Percentiles rank a stretch among this genome's conserved stretches.
Conservation (phyloP, 2,888 invertebrate genomes). For the Xylota sylvarum region DNA sequence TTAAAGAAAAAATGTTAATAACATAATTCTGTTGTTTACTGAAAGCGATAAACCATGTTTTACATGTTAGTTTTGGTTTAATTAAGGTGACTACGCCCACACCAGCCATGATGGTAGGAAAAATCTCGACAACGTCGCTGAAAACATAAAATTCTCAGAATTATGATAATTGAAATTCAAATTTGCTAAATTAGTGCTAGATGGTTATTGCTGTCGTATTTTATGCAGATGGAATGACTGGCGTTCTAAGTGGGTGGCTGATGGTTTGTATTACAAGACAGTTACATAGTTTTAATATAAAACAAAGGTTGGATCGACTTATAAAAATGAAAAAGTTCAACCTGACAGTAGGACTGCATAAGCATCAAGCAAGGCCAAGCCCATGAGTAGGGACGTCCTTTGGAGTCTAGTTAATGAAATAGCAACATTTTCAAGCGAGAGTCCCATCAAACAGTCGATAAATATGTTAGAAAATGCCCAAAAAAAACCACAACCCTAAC, state of each 20-base stretch:
- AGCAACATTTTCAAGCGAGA: too few species aligned
- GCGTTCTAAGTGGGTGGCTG: constrained; percentile 38
- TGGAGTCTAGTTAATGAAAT: too few species aligned
- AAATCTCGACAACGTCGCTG: constrained; percentile 13
- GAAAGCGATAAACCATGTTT: constrained; percentile 44
- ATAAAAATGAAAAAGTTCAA: too few species aligned
- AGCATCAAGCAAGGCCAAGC: too few species aligned
- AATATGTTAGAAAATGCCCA: too few species aligned
- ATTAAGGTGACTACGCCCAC: constrained; percentile 27
- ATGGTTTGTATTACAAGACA: constrained; percentile 59
- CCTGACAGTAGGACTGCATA: too few species aligned
- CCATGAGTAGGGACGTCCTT: too few species aligned
- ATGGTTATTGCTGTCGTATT: constrained; percentile 61
- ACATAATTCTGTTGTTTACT: constrained; percentile 63
- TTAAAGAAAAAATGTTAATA: constrained; percentile 29
- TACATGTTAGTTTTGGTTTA: constrained; percentile 50
- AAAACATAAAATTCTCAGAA: constrained; percentile 18
- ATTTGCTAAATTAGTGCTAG: constrained; percentile 61
- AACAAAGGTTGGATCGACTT: too few species aligned
- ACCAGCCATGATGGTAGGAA: neutral
- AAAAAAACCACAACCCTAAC: too few species aligned
- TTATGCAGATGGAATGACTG: constrained; percentile 37
- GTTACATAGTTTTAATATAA: constrained; percentile 25
- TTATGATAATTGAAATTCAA: constrained; percentile 55
- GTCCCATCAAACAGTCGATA: too few species aligned